Base-by-base conservation (phyloP, 1,140 invertebrate species). In the Drosophila simulans region DNA sequence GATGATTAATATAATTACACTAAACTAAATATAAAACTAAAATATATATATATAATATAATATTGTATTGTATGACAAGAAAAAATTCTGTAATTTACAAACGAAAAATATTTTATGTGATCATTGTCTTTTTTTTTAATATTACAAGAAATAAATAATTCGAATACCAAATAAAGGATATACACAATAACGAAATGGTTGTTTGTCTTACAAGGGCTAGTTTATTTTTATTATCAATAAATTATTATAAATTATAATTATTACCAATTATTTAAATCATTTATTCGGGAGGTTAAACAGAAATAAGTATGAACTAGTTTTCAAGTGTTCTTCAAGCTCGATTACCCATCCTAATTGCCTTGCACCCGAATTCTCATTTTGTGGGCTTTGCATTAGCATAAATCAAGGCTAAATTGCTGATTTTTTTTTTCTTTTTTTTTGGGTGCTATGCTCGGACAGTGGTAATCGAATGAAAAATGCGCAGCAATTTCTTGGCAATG, bases 121-220 rank as follows among this genome's bases (percentile, higher is more conserved):
- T 88, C 84, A 88, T 88, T 88, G 84, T 88, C 76, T 80, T 86
- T 86, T 86, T 85, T 86, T 88, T 86, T 79, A 84, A 86, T 86
- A 86, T 86, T 86, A 86, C 83, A 83, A 86, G 78, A 86, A 86
- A 88, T 86, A 86, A 86, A 86, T 86, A 86, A 86, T 86, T 86
- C 79, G 74, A 88, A 88, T 86, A 86, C 69, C 69, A 88, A 86
- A 86, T 86, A 88, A 86, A 88, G 75, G 64, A 79, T 88, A 88
- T 76, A 86, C 55, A 78, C 52, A 76, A 76, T 63, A 69, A 56
- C 25, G 10, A 0, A 4, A 56, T 51, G 12, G 1, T 11, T 40
- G 37, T 85, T 65, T 62, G 40, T 13, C 10, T 15, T 15, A 22
- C 3, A 22, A 22, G 3, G 20, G 20, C 20, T 22, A 22, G 20